Evolutionary conservation across 1,140 invertebrate genomes (phyloP).

Genomic region (Papilio glaucus): DNA sequence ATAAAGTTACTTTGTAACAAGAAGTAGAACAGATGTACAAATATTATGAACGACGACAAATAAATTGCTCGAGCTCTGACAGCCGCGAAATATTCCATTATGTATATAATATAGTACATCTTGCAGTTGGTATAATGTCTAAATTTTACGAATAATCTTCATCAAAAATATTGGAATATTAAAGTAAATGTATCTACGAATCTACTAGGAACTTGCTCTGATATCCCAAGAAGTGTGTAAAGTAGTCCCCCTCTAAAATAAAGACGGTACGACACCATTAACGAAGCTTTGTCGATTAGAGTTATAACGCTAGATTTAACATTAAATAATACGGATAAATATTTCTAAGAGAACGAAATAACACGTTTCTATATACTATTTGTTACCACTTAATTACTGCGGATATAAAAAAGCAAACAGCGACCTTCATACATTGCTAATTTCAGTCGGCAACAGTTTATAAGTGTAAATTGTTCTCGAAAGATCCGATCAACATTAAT

Average conservation of each 20-base stretch:
- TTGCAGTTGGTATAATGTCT: no score
- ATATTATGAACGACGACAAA: not conserved
- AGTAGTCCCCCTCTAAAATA: no score
- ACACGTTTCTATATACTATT: not conserved
- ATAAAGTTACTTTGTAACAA: no score
- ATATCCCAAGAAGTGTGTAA: no score
- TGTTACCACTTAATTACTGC: not conserved
- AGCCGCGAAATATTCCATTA: not conserved
- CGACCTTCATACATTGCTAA: slow-evolving; percentile 5
- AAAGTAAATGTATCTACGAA: no score
- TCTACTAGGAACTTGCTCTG: no score
- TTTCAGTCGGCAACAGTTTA: slow-evolving; percentile 11
- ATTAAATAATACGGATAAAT: no score
- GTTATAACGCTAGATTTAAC: not conserved
- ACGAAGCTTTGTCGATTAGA: not conserved
- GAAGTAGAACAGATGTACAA: not conserved
- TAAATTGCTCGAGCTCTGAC: no score
- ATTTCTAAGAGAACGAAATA: not conserved
- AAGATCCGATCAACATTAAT: slow-evolving; percentile 16
- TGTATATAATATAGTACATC: not conserved
- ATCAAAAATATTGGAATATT: no score
- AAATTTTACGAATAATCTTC: no score
- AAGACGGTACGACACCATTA: not conserved
- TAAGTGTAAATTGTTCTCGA: slow-evolving; percentile 17
- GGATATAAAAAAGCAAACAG: not conserved